These are phyloP conservation scores for Ammodytes dubius DNA, from an alignment of 2,113 vertebrate genomes.

Conservation along the genomic window DNA sequence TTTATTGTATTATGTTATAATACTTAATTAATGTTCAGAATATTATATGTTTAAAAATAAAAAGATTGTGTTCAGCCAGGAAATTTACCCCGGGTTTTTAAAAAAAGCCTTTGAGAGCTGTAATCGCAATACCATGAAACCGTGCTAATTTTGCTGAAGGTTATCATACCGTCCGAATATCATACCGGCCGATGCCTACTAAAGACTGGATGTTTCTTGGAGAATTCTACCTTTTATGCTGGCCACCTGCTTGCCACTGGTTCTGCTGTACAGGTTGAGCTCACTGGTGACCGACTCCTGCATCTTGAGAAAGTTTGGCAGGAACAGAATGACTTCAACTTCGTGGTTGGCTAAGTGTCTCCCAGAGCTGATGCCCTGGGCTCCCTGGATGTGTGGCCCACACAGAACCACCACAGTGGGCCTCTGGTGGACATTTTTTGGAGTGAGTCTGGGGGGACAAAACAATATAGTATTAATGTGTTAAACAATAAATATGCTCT, in stretches of 20 bases:
- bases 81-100: too few species aligned
- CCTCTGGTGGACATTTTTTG: conserved; percentile 95
- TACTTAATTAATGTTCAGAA: too few species aligned
- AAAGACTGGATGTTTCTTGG: neutral
- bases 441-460: conserved; percentile 87
- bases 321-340: conserved; percentile 92
- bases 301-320: conserved; percentile 95
- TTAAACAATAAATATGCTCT: neutral
- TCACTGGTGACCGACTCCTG: conserved; percentile 92
- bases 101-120: too few species aligned
- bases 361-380: conserved; percentile 94
- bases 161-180: too few species aligned
- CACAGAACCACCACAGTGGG: conserved; percentile 93
- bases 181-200: too few species aligned
- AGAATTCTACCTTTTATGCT: conserved; percentile 87
- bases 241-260: conserved; percentile 90
- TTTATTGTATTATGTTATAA: too few species aligned
- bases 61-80: too few species aligned
- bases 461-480: neutral
- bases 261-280: conserved; percentile 91
- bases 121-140: too few species aligned
- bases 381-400: conserved; percentile 93
- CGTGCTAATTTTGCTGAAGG: too few species aligned
- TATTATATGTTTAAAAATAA: too few species aligned
- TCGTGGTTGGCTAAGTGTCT: conserved; percentile 94